Evolutionary conservation across 35 echinoderm and acorn worm species (phyloP).

Genomic region (Chiridota heheva): DNA sequence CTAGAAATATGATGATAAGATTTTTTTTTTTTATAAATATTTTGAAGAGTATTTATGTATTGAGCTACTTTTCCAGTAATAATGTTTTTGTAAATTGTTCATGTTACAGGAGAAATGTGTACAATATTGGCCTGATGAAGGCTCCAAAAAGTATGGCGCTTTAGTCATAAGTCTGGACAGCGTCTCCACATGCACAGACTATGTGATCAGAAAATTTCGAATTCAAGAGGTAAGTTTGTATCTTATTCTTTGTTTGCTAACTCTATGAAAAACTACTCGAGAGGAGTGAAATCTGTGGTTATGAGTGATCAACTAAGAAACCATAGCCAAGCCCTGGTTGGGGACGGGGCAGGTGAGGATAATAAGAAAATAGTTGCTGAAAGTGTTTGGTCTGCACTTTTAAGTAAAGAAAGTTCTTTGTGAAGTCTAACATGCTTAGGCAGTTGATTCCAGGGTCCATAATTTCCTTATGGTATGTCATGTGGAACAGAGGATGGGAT

Average conservation of each 20-base stretch:
- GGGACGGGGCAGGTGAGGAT: no score
- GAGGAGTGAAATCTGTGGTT: no score
- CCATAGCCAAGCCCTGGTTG: no score
- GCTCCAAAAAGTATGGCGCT: conserved; percentile 44
- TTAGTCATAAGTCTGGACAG: conserved; percentile 61
- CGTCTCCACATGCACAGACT: conserved; percentile 57
- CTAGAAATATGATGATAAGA: no score
- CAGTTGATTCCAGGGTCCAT: background rate
- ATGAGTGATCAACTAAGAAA: no score
- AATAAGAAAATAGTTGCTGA: no score
- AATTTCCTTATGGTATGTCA: no score
- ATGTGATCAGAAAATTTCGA: conserved; percentile 74
- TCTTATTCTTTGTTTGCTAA: background rate
- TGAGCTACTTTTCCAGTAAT: no score
- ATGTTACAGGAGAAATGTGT: conserved; percentile 87
- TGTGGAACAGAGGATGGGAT: background rate
- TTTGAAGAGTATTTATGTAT: no score
- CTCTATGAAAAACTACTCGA: no score
- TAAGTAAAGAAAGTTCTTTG: background rate
- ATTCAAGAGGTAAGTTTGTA: conserved; percentile 66
- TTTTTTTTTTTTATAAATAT: no score
- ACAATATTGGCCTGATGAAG: conserved; percentile 88
- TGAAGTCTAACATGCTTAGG: background rate
- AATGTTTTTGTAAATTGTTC: conserved; percentile 20
- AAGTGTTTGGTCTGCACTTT: background rate